phyloP scores from a whole-genome alignment of 2,888 invertebrate species.

The Saturnia pavonia region DNA sequence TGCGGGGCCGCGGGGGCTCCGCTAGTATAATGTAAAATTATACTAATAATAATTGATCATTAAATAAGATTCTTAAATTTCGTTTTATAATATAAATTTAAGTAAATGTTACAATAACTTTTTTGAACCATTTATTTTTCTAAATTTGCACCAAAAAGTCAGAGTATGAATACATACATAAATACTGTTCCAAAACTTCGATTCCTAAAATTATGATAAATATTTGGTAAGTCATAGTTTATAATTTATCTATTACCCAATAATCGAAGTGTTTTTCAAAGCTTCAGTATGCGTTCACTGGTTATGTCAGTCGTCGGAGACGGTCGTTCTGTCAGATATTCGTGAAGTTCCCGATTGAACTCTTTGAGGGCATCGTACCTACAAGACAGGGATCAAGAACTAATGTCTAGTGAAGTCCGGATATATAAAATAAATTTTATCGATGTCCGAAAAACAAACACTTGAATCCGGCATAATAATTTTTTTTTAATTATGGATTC shows the following conservation, averaged over 20 bases:
- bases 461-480: too few relatives aligned
- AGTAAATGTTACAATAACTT: too few relatives aligned
- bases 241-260: conserved; percentile 10
- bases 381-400: background rate
- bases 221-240: background rate
- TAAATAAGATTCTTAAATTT: too few relatives aligned
- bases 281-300: background rate
- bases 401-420: background rate
- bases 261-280: background rate
- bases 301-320: conserved; percentile 2
- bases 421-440: background rate
- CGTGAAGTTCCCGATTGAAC: background rate
- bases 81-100: too few relatives aligned
- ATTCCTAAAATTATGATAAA: background rate
- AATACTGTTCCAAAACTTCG: background rate
- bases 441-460: background rate
- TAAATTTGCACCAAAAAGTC: too few relatives aligned
- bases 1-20: too few relatives aligned
- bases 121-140: too few relatives aligned
- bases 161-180: too few relatives aligned
- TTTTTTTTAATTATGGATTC: too few relatives aligned
- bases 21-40: too few relatives aligned
- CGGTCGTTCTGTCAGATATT: conserved; percentile 4
- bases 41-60: too few relatives aligned
- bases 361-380: background rate